phyloP scores from a whole-genome alignment of 2,888 invertebrate species.

The Apodemia mormo region DNA sequence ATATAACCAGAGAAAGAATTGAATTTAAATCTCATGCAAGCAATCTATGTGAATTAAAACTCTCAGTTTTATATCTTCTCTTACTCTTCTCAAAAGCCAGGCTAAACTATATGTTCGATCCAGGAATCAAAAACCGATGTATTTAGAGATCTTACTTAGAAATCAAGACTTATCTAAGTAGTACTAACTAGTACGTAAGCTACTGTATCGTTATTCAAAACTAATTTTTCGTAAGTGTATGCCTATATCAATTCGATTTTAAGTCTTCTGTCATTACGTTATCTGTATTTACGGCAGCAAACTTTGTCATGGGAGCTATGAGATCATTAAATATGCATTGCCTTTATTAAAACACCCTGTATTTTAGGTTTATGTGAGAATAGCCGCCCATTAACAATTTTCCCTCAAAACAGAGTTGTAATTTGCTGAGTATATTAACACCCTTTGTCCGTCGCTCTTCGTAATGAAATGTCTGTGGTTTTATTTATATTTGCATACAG shows the following conservation, averaged over 20 bases:
- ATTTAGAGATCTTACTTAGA: too few species aligned
- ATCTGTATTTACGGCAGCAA: slow-evolving; percentile 9
- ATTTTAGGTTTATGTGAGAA: slow-evolving; percentile 9
- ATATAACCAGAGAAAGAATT: too few species aligned
- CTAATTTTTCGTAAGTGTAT: background rate
- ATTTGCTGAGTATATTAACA: background rate
- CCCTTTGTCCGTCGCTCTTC: background rate
- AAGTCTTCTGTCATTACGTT: slow-evolving; percentile 24
- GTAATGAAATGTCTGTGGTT: background rate
- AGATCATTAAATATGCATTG: slow-evolving; percentile 42
- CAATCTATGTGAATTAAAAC: too few species aligned
- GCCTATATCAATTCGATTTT: background rate
- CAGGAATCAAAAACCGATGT: too few species aligned
- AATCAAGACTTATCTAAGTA: too few species aligned
- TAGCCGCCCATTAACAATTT: slow-evolving; percentile 11
- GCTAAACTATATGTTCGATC: too few species aligned
- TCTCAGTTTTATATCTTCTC: too few species aligned
- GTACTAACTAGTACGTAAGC: too few species aligned
- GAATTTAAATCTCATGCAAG: too few species aligned
- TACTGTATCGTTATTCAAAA: too few species aligned
- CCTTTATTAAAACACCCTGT: slow-evolving; percentile 37
- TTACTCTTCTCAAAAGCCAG: too few species aligned
- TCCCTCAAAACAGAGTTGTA: slow-evolving; percentile 6
- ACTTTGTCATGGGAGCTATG: slow-evolving; percentile 21
- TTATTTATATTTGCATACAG: too few species aligned